Evolutionary conservation across 2,113 vertebrate species (phyloP).

Genomic region (Syngnathoides biaculeatus): DNA sequence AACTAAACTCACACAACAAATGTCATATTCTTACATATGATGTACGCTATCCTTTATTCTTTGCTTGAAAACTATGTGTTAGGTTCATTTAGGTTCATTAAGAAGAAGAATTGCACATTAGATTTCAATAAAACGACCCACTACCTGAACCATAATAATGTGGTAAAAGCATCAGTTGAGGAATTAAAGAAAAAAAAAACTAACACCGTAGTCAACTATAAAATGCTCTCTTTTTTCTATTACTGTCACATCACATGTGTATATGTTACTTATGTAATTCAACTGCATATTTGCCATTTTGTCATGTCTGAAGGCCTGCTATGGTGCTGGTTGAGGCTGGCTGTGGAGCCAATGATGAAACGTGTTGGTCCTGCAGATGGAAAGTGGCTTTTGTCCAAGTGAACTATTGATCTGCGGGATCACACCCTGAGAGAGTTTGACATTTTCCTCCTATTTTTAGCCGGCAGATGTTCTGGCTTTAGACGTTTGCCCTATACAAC

Average conservation of each 20-base stretch:
- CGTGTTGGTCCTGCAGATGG: constrained; percentile 20
- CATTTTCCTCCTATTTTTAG: constrained; percentile 68
- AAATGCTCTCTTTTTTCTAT: not conserved
- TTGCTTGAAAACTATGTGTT: no score
- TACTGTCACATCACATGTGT: not conserved
- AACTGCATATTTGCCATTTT: not conserved
- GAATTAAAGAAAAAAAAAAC: not conserved
- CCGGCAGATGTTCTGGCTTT: constrained; percentile 49
- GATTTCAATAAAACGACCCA: no score
- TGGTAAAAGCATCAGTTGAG: not conserved
- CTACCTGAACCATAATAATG: no score
- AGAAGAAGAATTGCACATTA: no score
- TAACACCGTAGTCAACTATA: not conserved
- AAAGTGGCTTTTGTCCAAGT: constrained; percentile 63
- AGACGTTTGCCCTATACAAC: constrained; percentile 67
- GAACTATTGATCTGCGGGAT: constrained; percentile 67
- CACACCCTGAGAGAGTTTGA: constrained; percentile 55
- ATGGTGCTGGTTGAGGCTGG: not conserved
- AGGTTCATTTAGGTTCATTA: no score
- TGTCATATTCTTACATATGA: no score
- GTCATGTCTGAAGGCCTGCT: not conserved
- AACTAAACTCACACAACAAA: no score
- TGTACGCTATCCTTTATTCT: no score
- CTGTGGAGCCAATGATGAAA: constrained; percentile 3
- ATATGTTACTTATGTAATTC: not conserved